phyloP scores from a whole-genome alignment of 2,113 vertebrate genomes.

The Physeter macrocephalus region DNA sequence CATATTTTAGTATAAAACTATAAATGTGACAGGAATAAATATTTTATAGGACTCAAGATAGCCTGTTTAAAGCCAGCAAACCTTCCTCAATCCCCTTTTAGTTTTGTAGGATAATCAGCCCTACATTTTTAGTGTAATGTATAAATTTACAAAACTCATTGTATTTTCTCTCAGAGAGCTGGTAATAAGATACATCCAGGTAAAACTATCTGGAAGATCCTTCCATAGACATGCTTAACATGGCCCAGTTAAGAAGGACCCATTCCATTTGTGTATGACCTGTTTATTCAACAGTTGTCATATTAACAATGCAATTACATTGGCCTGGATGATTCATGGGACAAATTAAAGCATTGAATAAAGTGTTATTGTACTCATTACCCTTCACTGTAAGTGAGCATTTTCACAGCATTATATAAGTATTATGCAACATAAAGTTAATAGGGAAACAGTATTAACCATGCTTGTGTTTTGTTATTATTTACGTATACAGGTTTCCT shows the following conservation, averaged over 20 bases:
- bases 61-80: neutral
- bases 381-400: constrained; percentile 39
- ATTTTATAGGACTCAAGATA: neutral
- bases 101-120: neutral
- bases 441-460: constrained; percentile 38
- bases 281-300: constrained; percentile 51
- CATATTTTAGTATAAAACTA: neutral
- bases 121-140: neutral
- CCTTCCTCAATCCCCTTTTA: neutral
- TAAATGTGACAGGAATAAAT: neutral
- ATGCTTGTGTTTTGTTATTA: neutral
- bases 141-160: neutral
- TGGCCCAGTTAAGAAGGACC: neutral
- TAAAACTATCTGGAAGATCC: neutral
- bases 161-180: neutral
- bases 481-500: constrained; percentile 10
- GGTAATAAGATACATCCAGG: neutral
- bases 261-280: constrained; percentile 29
- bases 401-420: constrained; percentile 50
- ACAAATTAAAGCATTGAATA: constrained; percentile 53
- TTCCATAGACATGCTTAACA: neutral
- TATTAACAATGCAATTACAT: constrained; percentile 56
- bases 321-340: constrained; percentile 47
- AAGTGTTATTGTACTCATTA: constrained; percentile 61
- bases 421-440: constrained; percentile 61